Evolutionary conservation across 2,888 invertebrate species (phyloP).

Genomic region (Acrobasis suavella): DNA sequence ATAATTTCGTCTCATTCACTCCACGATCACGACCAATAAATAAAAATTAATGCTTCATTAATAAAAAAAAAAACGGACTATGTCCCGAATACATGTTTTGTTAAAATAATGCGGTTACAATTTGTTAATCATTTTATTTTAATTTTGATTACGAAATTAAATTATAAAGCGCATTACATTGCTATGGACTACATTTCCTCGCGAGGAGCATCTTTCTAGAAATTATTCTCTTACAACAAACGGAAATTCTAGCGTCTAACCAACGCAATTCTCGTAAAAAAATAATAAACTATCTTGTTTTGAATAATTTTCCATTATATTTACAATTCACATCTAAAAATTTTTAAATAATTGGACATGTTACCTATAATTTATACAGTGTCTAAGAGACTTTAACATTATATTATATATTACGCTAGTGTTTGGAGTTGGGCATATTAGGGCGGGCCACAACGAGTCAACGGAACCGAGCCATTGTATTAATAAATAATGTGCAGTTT

Average conservation of each 20-base stretch:
- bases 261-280: slow-evolving; percentile 18
- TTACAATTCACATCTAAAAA: slow-evolving; percentile 24
- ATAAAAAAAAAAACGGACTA: slow-evolving; percentile 6
- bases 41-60: slow-evolving; percentile 5
- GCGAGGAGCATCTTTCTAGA: neutral
- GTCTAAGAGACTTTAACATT: slow-evolving; percentile 12
- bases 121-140: slow-evolving; percentile 12
- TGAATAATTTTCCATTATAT: slow-evolving; percentile 23
- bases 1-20: slow-evolving; percentile 28
- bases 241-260: slow-evolving; percentile 10
- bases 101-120: slow-evolving; percentile 7
- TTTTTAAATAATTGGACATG: slow-evolving; percentile 20
- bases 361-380: slow-evolving; percentile 19
- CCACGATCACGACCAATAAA: slow-evolving; percentile 8
- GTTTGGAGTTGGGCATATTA: too few species aligned
- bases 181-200: neutral
- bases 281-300: slow-evolving; percentile 24
- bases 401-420: slow-evolving; percentile 6
- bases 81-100: slow-evolving; percentile 2
- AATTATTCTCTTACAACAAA: slow-evolving; percentile 1
- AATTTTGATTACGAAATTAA: slow-evolving; percentile 13
- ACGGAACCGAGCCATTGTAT: too few species aligned
- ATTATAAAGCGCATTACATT: slow-evolving; percentile 13
- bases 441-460: too few species aligned
- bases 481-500: too few species aligned